Percentiles rank a stretch among this genome's conserved stretches.
phyloP scores from a whole-genome alignment of 2,888 invertebrate species.

The Cheilosia urbana region DNA sequence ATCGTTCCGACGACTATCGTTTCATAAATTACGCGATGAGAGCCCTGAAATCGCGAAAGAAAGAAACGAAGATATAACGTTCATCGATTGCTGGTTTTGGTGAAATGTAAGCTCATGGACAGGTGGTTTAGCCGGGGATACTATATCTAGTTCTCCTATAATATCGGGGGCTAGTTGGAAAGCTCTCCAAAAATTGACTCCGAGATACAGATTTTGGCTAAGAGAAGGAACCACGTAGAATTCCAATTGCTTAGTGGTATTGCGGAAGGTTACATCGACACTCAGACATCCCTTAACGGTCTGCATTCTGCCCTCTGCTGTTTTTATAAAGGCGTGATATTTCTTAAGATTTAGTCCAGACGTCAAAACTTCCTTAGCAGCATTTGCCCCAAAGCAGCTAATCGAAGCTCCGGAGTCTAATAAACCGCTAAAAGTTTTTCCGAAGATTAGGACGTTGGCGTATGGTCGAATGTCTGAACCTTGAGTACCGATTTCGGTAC shows the following conservation, averaged over 20 bases:
- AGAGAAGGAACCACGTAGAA: not conserved
- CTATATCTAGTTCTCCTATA: too few species aligned
- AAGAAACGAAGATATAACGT: not conserved
- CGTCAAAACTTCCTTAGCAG: too few species aligned
- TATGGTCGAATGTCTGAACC: slow-evolving; percentile 31
- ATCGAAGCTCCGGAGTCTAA: too few species aligned
- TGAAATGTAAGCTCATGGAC: too few species aligned
- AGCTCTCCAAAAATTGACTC: not conserved
- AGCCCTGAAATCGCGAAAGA: not conserved
- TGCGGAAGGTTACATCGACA: not conserved
- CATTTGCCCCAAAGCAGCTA: too few species aligned
- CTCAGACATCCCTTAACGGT: not conserved
- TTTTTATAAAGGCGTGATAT: too few species aligned
- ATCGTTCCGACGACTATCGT: too few species aligned
- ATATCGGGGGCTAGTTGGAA: too few species aligned
- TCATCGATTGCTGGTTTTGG: too few species aligned
- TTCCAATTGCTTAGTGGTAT: not conserved
- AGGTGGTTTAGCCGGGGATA: not conserved
- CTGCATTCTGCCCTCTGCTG: too few species aligned
- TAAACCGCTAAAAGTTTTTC: slow-evolving; percentile 41
- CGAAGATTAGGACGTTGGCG: slow-evolving; percentile 13
- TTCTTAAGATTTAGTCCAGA: too few species aligned
- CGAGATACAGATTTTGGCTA: not conserved
- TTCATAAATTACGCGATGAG: too few species aligned
- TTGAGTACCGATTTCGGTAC: not conserved